Conservation (phyloP, 2,888 invertebrate species). For the Scrobipalpa atriplicella region DNA sequence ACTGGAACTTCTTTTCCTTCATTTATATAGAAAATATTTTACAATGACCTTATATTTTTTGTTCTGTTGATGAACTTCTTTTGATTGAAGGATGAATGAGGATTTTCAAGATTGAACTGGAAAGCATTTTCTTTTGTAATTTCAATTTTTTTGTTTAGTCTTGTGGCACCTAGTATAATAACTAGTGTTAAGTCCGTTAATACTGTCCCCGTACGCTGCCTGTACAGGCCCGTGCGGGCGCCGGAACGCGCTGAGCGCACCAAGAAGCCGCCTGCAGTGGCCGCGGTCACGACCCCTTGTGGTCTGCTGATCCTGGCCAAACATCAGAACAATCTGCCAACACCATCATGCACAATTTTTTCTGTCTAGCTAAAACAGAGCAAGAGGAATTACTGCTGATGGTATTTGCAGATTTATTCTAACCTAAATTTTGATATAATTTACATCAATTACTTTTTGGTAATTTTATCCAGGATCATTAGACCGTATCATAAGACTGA, state of each 20-base stretch:
- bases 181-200: slow-evolving; percentile 65
- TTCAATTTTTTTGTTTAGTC: slow-evolving; percentile 2
- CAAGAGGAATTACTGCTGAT: not conserved
- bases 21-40: not conserved
- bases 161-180: slow-evolving; percentile 31
- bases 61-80: too few relatives aligned
- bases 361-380: not conserved
- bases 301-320: slow-evolving; percentile 30
- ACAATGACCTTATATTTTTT: too few relatives aligned
- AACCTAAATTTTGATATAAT: not conserved
- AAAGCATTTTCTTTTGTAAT: too few relatives aligned
- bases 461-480: not conserved
- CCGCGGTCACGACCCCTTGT: slow-evolving; percentile 38
- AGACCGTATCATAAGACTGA: slow-evolving; percentile 71
- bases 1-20: not conserved
- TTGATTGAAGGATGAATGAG: too few relatives aligned
- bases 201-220: slow-evolving; percentile 73
- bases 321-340: not conserved
- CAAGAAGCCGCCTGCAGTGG: slow-evolving; percentile 66
- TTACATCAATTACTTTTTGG: not conserved
- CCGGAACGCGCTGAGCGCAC: slow-evolving; percentile 66
- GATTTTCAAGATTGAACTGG: too few relatives aligned
- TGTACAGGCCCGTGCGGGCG: slow-evolving; percentile 65
- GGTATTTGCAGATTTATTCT: not conserved
- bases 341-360: not conserved